phyloP scores from a whole-genome alignment of 2,113 vertebrate species.

The Periophthalmus modestus region DNA sequence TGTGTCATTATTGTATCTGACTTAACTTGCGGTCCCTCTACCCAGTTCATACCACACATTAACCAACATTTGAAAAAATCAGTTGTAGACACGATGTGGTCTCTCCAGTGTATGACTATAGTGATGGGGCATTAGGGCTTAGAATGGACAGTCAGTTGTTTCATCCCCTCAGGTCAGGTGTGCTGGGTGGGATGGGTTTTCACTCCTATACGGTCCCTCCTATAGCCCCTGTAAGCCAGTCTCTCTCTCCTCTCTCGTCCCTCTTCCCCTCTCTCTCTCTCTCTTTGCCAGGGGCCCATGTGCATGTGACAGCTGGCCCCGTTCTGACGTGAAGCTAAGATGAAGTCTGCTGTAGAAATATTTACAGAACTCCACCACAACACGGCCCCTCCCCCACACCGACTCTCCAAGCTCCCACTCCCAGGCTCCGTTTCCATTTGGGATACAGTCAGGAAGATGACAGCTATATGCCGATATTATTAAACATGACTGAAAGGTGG shows the following conservation, averaged over 20 bases:
- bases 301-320: conserved; percentile 40
- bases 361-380: conserved; percentile 44
- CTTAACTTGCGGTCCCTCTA: too few species aligned
- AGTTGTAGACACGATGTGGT: too few species aligned
- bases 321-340: conserved; percentile 47
- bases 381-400: conserved; percentile 1
- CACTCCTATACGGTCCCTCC: background rate
- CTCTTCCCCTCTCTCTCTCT: background rate
- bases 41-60: too few species aligned
- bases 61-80: too few species aligned
- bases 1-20: too few species aligned
- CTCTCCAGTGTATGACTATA: too few species aligned
- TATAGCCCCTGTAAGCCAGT: background rate
- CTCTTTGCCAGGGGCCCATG: conserved; percentile 28
- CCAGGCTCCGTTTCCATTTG: background rate
- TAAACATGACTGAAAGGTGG: too few species aligned
- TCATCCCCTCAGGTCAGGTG: too few species aligned
- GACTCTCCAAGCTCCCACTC: background rate
- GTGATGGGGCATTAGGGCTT: too few species aligned
- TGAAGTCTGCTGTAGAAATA: conserved; percentile 54
- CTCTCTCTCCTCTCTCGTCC: background rate
- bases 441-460: background rate
- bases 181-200: too few species aligned
- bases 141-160: too few species aligned
- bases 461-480: too few species aligned